Evolutionary conservation across 2,113 vertebrate genomes (phyloP), one percentile per base, ranked within the genome.

Genomic region (Ammodytes marinus): DNA sequence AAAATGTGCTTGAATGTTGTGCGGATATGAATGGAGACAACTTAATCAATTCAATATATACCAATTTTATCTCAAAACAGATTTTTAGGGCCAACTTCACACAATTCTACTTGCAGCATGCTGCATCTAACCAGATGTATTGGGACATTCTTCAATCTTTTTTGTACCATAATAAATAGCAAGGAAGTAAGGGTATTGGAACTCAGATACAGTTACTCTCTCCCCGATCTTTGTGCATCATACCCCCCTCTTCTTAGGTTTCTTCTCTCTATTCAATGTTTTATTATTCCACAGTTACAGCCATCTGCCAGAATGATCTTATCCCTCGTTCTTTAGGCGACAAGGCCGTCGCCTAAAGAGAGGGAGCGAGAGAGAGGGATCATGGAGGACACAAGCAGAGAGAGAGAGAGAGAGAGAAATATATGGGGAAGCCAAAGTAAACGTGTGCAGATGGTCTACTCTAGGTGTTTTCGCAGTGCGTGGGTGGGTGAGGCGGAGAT

Each of bases 311-410:
- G 59, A 19, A 72, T 7, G 74, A 75, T 45, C 72, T 27, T 27
- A 27, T 77, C 78, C 42, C 65, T 74, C 5, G 1, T 73, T 82
- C 75, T 80, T 7, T 9, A 81, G 70, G 82, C 58, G 69, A 81
- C 74, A 27, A 74, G 58, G 66, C 46, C 42, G 70, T 45, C 12
- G 42, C 72, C 69, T 82, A 17, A 77, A 59, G 43, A 72, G 46
- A 67, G 35, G 47, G 13, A n/a, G 58, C 11, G 47, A 47, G 7
- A 14, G 13, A 4, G 6, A 39, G 35, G 10, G 40, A 9, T 17
- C 14, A 35, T 1, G 42, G 11, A 2, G 19, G 2, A 75, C 47
- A 54, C 58, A 82, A 43, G 55, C 10, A 10, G 0, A 63, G 19
- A 53, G 15, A 19, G 55, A 46, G n/a, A 5, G 9, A 10, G 8